A percentile compares a stretch with the other conserved stretches of the same genome.
phyloP scores from a whole-genome alignment of 2,888 invertebrate species.

The Aphodius granarius region DNA sequence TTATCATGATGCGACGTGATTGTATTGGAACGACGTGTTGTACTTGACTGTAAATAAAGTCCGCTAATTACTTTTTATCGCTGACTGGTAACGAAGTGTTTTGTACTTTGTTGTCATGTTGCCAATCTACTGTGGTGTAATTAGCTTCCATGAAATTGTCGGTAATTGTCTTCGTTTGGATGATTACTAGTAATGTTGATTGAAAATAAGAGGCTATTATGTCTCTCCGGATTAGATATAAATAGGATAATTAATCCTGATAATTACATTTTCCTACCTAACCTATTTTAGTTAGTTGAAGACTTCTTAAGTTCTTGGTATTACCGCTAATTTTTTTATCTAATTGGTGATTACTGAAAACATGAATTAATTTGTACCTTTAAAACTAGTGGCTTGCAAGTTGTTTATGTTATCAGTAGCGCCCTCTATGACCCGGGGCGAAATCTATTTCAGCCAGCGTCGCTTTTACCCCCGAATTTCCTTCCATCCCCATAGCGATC shows the following conservation, averaged over 20 bases:
- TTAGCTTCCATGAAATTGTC: background rate
- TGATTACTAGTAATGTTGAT: no score
- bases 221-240: background rate
- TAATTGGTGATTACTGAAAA: no score
- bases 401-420: background rate
- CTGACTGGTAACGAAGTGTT: background rate
- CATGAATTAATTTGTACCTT: no score
- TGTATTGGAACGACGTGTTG: background rate
- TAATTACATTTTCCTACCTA: no score
- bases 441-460: conserved; percentile 15
- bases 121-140: background rate
- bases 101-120: background rate
- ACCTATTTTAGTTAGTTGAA: no score
- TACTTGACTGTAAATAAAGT: background rate
- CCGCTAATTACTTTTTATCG: background rate
- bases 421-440: conserved; percentile 1
- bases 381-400: no score
- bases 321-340: no score
- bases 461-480: background rate
- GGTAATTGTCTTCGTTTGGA: background rate
- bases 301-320: no score
- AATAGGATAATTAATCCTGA: background rate
- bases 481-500: conserved; percentile 13
- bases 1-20: background rate
- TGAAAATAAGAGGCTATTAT: no score